phyloP scores from a whole-genome alignment of 2,797 vertebrate species.

The Alfaro cultratus region DNA sequence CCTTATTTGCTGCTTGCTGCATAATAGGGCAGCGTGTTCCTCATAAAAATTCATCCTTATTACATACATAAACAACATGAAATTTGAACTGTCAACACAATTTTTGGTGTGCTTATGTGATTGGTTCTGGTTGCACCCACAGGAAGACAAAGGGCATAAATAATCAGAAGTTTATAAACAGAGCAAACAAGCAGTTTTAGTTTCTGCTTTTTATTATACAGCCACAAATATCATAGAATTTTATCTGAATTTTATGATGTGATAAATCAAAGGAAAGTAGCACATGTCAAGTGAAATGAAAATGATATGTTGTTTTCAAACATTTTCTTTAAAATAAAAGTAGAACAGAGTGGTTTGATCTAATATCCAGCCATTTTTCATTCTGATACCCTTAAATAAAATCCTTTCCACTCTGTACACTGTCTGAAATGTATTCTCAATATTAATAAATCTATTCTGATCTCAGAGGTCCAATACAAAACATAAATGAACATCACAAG shows the following conservation, averaged over 20 bases:
- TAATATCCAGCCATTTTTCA: neutral
- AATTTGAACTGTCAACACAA: conserved; percentile 63
- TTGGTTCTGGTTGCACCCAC: conserved; percentile 16
- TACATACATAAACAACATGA: conserved; percentile 45
- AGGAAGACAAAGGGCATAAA: conserved; percentile 7
- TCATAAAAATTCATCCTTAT: conserved; percentile 53
- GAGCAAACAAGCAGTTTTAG: conserved; percentile 31
- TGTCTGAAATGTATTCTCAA: neutral
- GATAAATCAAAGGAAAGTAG: neutral
- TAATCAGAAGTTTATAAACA: conserved; percentile 27
- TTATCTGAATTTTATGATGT: neutral
- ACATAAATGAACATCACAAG: neutral
- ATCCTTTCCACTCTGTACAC: neutral
- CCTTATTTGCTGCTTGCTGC: conserved; percentile 59
- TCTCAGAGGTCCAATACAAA: neutral
- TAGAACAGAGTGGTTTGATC: neutral
- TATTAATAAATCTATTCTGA: neutral
- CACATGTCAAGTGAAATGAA: neutral
- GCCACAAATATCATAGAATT: neutral
- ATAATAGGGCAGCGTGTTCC: conserved; percentile 44
- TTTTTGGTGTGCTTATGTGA: conserved; percentile 48
- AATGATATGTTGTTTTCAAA: neutral
- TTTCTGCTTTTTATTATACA: neutral
- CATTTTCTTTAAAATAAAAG: neutral
- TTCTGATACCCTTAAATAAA: neutral